phyloP scores from a whole-genome alignment of 1,140 invertebrate species.

The Amyelois transitella region DNA sequence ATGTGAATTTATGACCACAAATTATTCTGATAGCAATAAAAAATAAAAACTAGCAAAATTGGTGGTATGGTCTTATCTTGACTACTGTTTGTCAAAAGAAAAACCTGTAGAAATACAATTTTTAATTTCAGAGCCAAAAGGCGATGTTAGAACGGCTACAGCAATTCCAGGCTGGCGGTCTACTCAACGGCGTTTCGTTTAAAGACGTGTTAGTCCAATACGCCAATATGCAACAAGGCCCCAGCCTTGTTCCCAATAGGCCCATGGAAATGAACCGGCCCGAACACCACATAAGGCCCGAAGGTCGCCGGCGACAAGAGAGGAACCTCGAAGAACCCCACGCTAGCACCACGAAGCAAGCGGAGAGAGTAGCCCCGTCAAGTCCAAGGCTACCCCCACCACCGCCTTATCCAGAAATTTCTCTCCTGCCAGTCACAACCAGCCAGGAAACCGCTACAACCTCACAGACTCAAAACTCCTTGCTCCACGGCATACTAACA shows the following conservation, averaged over 20 bases:
- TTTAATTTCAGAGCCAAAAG: slow-evolving; percentile 54
- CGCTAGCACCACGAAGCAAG: slow-evolving; percentile 30
- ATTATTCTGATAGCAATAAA: no score
- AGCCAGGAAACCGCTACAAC: slow-evolving; percentile 54
- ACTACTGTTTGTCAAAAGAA: no score
- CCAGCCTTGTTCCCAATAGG: slow-evolving; percentile 39
- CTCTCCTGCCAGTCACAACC: slow-evolving; percentile 79
- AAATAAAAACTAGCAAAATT: no score
- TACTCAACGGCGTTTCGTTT: slow-evolving; percentile 76
- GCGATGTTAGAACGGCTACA: slow-evolving; percentile 61
- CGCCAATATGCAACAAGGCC: slow-evolving; percentile 76
- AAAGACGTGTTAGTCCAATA: slow-evolving; percentile 87
- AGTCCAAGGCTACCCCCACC: slow-evolving; percentile 71
- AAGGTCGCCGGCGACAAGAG: slow-evolving; percentile 34
- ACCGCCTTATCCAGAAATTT: slow-evolving; percentile 85
- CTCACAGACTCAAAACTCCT: slow-evolving; percentile 77
- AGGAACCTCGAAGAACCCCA: slow-evolving; percentile 40
- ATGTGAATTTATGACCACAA: no score
- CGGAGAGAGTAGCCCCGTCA: slow-evolving; percentile 43
- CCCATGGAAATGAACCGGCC: slow-evolving; percentile 41
- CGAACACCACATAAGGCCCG: slow-evolving; percentile 46
- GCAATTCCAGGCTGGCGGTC: slow-evolving; percentile 51
- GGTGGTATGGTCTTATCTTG: no score
- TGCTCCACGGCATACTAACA: slow-evolving; percentile 84
- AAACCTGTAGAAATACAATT: background rate